A percentile compares a stretch with the other conserved stretches of the same genome.
phyloP scores from a whole-genome alignment of 2,888 invertebrate species.

The Apotomis betuletana region DNA sequence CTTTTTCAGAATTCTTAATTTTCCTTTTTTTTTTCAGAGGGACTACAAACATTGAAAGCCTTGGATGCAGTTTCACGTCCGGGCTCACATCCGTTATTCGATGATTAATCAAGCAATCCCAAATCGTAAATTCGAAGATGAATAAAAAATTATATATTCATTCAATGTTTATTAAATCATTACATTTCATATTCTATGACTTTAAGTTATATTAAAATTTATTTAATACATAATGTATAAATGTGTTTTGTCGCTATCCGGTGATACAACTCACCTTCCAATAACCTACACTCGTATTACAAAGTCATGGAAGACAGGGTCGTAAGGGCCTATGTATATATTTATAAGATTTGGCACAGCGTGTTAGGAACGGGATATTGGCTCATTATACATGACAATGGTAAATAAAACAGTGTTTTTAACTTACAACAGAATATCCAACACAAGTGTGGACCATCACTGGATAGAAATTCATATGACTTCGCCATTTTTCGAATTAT shows the following conservation, averaged over 20 bases:
- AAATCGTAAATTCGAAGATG: constrained; percentile 42
- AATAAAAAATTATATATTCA: constrained; percentile 60
- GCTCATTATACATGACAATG: constrained; percentile 48
- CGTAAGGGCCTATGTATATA: constrained; percentile 57
- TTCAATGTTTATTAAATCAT: constrained; percentile 77
- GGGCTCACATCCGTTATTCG: constrained; percentile 71
- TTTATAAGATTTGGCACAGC: constrained; percentile 74
- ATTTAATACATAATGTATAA: constrained; percentile 75
- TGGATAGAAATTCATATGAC: not conserved
- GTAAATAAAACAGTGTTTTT: constrained; percentile 15
- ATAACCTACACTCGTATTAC: constrained; percentile 56
- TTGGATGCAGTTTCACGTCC: constrained; percentile 52
- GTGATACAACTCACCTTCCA: constrained; percentile 44
- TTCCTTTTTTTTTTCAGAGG: constrained; percentile 65
- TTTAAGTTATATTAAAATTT: constrained; percentile 78
- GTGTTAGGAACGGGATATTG: constrained; percentile 72
- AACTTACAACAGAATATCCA: constrained; percentile 22
- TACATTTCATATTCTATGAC: constrained; percentile 69
- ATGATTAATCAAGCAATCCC: constrained; percentile 47
- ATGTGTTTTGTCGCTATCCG: constrained; percentile 62
- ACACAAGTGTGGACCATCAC: not conserved
- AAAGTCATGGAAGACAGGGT: constrained; percentile 78
- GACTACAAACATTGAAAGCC: constrained; percentile 71
- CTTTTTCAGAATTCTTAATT: too few relatives aligned
- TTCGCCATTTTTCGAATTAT: too few relatives aligned